Percentiles rank a stretch among this genome's conserved stretches.
Conservation (phyloP, 2,797 vertebrate species). For the Amblyraja radiata region DNA sequence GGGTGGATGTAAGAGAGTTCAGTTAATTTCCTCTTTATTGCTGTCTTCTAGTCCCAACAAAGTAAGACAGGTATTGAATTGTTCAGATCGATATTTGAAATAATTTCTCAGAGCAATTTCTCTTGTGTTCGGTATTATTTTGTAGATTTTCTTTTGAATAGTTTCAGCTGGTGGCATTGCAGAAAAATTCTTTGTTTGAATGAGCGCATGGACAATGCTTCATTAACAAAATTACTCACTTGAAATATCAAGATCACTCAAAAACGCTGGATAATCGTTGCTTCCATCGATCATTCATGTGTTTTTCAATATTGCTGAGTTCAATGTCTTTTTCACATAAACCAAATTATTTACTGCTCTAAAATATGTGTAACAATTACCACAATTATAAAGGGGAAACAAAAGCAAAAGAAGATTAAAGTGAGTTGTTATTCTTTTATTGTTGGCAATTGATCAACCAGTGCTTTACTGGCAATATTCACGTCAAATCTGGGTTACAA, state of each 20-base stretch:
- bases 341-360: neutral
- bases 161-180: neutral
- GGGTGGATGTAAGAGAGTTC: neutral
- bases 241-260: slow-evolving; percentile 16
- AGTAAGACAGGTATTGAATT: neutral
- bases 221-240: slow-evolving; percentile 20
- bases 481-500: neutral
- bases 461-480: neutral
- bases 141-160: slow-evolving; percentile 14
- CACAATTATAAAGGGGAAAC: neutral
- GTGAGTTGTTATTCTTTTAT: neutral
- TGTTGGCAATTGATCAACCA: neutral
- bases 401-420: neutral
- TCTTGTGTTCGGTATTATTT: neutral
- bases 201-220: slow-evolving; percentile 14
- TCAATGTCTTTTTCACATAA: neutral
- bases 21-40: neutral
- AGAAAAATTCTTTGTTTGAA: neutral
- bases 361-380: neutral
- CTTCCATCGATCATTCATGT: neutral
- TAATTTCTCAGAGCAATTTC: slow-evolving; percentile 9
- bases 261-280: neutral
- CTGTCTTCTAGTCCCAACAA: neutral
- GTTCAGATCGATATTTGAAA: slow-evolving; percentile 12
- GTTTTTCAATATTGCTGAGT: slow-evolving; percentile 10